Evolutionary conservation across 2,888 invertebrate genomes (phyloP).

Genomic region (Agrenia bidenticulata): DNA sequence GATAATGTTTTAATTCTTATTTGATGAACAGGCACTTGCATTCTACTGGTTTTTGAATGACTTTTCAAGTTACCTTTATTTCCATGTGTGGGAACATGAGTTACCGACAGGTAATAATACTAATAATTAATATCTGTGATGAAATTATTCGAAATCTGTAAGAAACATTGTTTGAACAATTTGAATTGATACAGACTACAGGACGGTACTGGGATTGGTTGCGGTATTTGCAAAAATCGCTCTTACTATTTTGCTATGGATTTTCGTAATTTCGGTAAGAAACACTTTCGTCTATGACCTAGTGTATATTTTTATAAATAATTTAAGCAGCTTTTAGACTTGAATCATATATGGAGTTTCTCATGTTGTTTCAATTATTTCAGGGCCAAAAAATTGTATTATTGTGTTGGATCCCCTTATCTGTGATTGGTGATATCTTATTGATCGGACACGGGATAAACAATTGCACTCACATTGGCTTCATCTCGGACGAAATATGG

Average conservation of each 20-base stretch:
- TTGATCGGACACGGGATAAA: constrained; percentile 27
- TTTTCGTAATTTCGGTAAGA: constrained; percentile 33
- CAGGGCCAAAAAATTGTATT: constrained; percentile 27
- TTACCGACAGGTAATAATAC: constrained; percentile 21
- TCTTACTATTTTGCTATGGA: constrained; percentile 32
- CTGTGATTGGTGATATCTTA: constrained; percentile 32
- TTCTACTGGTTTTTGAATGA: constrained; percentile 36
- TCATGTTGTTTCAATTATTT: too few species aligned
- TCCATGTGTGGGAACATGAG: constrained; percentile 24
- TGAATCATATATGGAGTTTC: too few species aligned
- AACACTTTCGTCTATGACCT: background rate
- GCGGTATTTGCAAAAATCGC: constrained; percentile 18
- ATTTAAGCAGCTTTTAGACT: too few species aligned
- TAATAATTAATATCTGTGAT: too few species aligned
- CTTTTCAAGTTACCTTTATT: constrained; percentile 30
- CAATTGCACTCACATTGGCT: constrained; percentile 20
- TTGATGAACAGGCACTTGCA: constrained; percentile 21
- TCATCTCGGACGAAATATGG: constrained; percentile 41
- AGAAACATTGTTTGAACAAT: too few species aligned
- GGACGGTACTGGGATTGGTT: constrained; percentile 23
- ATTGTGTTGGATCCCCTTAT: constrained; percentile 38
- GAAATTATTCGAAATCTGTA: too few species aligned
- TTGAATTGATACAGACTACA: constrained; percentile 21
- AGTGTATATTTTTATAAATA: background rate
- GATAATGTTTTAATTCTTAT: background rate